A percentile compares a stretch with the other conserved stretches of the same genome.
Conservation (phyloP, 1,140 invertebrate genomes). For the Halesus radiatus region DNA sequence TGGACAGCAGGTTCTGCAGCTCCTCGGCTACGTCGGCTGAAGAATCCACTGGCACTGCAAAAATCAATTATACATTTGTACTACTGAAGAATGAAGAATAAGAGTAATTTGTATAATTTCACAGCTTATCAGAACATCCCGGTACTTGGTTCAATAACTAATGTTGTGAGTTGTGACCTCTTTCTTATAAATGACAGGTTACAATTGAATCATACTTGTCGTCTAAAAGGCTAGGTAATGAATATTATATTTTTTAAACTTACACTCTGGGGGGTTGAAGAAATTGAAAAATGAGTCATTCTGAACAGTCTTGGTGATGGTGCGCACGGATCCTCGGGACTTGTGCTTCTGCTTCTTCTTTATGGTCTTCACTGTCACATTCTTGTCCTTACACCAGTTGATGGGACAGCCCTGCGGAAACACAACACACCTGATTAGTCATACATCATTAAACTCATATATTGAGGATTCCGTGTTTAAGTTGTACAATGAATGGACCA, state of each 20-base stretch:
- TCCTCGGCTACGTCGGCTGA: slow-evolving; percentile 49
- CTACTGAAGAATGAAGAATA: too few species aligned
- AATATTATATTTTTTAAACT: slow-evolving; percentile 35
- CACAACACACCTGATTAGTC: not conserved
- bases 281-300: slow-evolving; percentile 99
- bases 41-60: slow-evolving; percentile 49
- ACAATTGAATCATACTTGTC: too few species aligned
- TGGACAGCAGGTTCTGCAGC: slow-evolving; percentile 80
- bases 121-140: too few species aligned
- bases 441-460: too few species aligned
- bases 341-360: slow-evolving; percentile 99
- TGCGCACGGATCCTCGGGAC: slow-evolving; percentile 90
- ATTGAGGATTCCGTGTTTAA: too few species aligned
- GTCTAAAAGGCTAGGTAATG: too few species aligned
- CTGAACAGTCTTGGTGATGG: slow-evolving; percentile 93
- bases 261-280: slow-evolving; percentile 86
- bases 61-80: not conserved
- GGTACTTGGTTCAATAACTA: too few species aligned
- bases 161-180: too few species aligned
- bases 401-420: slow-evolving; percentile 83
- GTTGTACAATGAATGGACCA: too few species aligned
- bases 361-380: slow-evolving; percentile 95
- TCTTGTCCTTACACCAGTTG: slow-evolving; percentile 97
- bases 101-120: not conserved
- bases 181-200: not conserved